These are phyloP conservation scores for Cotesia congregata DNA, from an alignment of 2,888 invertebrate genomes.

Conservation along the genomic window DNA sequence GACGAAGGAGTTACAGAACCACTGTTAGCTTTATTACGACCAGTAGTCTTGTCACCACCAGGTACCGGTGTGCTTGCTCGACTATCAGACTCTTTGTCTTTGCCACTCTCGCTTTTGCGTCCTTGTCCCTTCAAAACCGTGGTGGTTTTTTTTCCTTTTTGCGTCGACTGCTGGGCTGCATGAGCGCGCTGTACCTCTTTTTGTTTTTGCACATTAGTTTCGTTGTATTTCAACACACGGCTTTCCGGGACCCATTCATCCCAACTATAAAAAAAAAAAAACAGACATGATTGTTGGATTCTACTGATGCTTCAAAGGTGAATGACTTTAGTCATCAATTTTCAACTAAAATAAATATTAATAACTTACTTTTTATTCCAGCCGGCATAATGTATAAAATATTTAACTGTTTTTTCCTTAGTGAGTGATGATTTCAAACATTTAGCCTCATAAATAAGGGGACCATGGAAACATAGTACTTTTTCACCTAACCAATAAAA, in stretches of 20 bases:
- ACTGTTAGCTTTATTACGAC: constrained; percentile 52
- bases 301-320: background rate
- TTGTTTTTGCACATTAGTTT: constrained; percentile 76
- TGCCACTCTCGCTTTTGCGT: constrained; percentile 52
- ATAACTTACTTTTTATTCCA: constrained; percentile 96
- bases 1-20: constrained; percentile 61
- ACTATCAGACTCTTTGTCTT: constrained; percentile 72
- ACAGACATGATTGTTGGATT: background rate
- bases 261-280: constrained; percentile 67
- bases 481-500: constrained; percentile 78
- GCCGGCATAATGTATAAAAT: constrained; percentile 96
- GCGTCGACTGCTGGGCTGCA: constrained; percentile 74
- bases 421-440: constrained; percentile 86
- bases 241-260: constrained; percentile 77
- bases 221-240: constrained; percentile 76
- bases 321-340: constrained; percentile 24
- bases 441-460: constrained; percentile 96
- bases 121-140: constrained; percentile 48
- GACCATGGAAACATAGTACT: constrained; percentile 96
- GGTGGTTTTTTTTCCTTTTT: constrained; percentile 55
- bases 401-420: constrained; percentile 90
- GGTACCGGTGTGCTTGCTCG: constrained; percentile 77
- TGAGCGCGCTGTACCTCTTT: constrained; percentile 75
- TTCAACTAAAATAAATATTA: background rate
- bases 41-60: constrained; percentile 51